Conservation (phyloP, 53 echinoderm and acorn worm species). For the Actinopyga echinites region DNA sequence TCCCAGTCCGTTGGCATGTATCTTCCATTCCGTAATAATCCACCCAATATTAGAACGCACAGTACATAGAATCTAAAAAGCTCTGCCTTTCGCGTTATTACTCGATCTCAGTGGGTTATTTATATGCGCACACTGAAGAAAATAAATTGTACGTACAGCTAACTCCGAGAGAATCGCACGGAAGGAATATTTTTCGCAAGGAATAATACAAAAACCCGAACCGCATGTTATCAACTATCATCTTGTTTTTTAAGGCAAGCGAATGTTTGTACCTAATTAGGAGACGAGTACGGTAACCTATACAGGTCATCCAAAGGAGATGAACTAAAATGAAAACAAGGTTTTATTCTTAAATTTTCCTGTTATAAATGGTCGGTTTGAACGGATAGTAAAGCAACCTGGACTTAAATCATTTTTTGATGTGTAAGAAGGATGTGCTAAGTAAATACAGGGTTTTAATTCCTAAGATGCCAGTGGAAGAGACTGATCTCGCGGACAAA, state of each 20-base stretch:
- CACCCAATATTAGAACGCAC: conserved; percentile 7
- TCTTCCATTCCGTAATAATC: conserved; percentile 19
- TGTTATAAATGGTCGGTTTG: too few relatives aligned
- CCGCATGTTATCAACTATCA: neutral
- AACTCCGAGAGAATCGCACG: neutral
- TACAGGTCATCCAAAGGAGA: neutral
- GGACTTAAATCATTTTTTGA: too few relatives aligned
- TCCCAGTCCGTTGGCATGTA: neutral
- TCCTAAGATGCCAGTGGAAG: too few relatives aligned
- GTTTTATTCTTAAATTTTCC: too few relatives aligned
- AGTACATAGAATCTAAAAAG: too few relatives aligned
- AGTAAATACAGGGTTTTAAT: too few relatives aligned
- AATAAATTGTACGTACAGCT: conserved; percentile 13
- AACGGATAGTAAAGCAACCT: too few relatives aligned
- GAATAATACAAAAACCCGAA: conserved; percentile 14
- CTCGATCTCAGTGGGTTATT: conserved; percentile 13
- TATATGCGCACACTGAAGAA: conserved; percentile 20
- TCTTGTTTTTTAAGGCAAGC: conserved; percentile 15
- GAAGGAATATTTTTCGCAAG: conserved; percentile 8
- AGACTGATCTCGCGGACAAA: too few relatives aligned
- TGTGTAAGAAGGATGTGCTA: too few relatives aligned
- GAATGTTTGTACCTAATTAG: conserved; percentile 27
- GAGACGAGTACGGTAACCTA: conserved; percentile 5
- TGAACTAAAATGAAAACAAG: too few relatives aligned
- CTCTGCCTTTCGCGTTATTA: too few relatives aligned